Percentiles rank a stretch among this genome's conserved stretches.
Conservation (phyloP, 2,797 vertebrate genomes). For the Silurus lanzhouensis region DNA sequence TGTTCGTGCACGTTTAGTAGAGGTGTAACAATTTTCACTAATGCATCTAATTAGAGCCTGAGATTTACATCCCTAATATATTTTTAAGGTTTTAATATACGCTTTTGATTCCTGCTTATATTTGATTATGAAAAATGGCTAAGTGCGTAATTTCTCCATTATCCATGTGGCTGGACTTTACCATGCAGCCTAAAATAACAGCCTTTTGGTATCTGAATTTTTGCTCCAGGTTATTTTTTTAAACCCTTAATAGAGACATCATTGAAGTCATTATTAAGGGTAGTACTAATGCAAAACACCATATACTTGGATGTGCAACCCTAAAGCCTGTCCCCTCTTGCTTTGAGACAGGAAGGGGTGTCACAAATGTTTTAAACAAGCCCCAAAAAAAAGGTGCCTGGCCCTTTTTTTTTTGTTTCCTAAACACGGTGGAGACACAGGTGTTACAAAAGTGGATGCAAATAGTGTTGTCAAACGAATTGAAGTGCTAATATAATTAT, state of each 20-base stretch:
- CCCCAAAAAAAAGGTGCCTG: not conserved
- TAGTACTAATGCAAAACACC: constrained; percentile 25
- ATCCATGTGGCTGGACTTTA: not conserved
- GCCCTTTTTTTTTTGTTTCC: not conserved
- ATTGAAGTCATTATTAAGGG: constrained; percentile 21
- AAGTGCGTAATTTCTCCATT: constrained; percentile 6
- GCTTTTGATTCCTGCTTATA: not conserved
- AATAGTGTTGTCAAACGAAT: constrained; percentile 71
- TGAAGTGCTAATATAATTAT: constrained; percentile 69
- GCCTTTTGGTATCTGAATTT: constrained; percentile 17
- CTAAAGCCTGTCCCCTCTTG: not conserved
- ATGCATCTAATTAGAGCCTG: not conserved
- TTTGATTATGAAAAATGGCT: not conserved
- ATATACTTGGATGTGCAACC: not conserved
- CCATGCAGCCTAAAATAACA: constrained; percentile 19
- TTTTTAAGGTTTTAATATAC: not conserved
- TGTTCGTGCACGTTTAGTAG: not conserved
- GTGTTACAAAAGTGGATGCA: constrained; percentile 63
- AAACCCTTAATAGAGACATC: not conserved
- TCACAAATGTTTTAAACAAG: not conserved
- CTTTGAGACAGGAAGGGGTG: not conserved
- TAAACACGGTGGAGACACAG: constrained; percentile 57
- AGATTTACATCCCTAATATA: not conserved
- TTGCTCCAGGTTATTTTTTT: not conserved
- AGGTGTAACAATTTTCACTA: not conserved